phyloP scores from a whole-genome alignment of 2,797 vertebrate genomes.

The Antennarius maculatus region DNA sequence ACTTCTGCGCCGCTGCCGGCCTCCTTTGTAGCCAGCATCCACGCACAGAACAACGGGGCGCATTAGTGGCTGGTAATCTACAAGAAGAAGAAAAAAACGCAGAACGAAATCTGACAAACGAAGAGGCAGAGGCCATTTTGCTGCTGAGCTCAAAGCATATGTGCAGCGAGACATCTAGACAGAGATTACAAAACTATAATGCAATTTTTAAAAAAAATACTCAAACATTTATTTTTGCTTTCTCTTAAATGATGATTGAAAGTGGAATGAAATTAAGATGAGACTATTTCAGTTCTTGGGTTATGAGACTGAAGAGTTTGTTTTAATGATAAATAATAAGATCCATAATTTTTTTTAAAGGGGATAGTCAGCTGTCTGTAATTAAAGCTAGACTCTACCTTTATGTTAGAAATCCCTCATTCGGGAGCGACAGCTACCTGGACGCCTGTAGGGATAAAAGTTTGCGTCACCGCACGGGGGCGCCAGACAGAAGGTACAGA shows the following conservation, averaged over 20 bases:
- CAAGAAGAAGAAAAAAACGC: constrained; percentile 15
- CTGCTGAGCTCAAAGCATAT: constrained; percentile 35
- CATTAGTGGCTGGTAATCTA: constrained; percentile 33
- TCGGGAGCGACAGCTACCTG: not conserved
- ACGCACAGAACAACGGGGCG: constrained; percentile 59
- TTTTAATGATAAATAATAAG: not conserved
- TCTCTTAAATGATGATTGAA: not conserved
- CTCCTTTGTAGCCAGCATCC: constrained; percentile 57
- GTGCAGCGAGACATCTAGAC: not conserved
- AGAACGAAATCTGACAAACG: constrained; percentile 37
- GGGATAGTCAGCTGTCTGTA: rapidly evolving
- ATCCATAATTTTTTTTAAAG: not conserved
- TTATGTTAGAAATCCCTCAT: not conserved
- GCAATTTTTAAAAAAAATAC: no score
- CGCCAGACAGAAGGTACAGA: constrained; percentile 45
- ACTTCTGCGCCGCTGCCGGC: constrained; percentile 67
- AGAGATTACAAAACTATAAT: not conserved
- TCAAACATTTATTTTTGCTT: not conserved
- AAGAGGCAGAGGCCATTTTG: constrained; percentile 71
- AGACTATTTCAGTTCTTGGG: not conserved
- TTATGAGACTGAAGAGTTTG: not conserved
- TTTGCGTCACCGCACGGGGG: constrained; percentile 63
- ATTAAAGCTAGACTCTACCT: not conserved
- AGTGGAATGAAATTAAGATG: no score
- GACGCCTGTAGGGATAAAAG: constrained; percentile 33